Conservation (phyloP, 2,113 vertebrate genomes). For the Corythornis vintsioides region DNA sequence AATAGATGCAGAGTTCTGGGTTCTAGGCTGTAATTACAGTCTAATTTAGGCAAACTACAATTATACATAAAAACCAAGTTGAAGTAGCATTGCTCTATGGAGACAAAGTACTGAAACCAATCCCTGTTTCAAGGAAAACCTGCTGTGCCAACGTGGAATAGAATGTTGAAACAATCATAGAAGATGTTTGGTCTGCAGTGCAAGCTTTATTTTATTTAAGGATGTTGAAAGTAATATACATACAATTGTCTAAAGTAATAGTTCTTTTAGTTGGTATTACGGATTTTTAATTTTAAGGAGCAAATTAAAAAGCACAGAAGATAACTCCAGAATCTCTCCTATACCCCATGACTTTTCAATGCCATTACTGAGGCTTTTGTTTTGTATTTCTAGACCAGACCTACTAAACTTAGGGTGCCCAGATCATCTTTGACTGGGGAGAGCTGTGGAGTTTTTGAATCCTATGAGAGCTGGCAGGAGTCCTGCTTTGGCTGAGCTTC, state of each 20-base stretch:
- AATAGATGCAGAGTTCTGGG: neutral
- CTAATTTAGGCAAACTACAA: constrained; percentile 40
- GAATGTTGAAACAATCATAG: neutral
- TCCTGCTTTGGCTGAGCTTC: neutral
- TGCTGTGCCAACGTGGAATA: neutral
- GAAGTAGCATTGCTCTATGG: neutral
- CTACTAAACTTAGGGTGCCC: neutral
- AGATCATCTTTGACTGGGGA: neutral
- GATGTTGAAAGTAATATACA: neutral
- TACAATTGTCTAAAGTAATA: neutral
- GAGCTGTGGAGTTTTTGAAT: neutral
- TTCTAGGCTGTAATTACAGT: constrained; percentile 42
- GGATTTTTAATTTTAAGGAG: neutral
- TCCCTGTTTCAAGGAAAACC: neutral
- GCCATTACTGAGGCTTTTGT: neutral
- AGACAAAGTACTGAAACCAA: neutral
- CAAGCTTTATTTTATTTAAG: neutral
- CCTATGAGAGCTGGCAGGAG: neutral
- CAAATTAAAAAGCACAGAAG: neutral
- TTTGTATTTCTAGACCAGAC: neutral
- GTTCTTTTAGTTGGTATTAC: neutral
- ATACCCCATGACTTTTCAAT: neutral
- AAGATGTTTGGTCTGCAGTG: neutral
- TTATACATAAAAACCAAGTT: constrained; percentile 32
- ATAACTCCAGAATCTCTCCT: neutral